Conservation (phyloP, 1,140 invertebrate species). For the Heterodera carotae region DNA sequence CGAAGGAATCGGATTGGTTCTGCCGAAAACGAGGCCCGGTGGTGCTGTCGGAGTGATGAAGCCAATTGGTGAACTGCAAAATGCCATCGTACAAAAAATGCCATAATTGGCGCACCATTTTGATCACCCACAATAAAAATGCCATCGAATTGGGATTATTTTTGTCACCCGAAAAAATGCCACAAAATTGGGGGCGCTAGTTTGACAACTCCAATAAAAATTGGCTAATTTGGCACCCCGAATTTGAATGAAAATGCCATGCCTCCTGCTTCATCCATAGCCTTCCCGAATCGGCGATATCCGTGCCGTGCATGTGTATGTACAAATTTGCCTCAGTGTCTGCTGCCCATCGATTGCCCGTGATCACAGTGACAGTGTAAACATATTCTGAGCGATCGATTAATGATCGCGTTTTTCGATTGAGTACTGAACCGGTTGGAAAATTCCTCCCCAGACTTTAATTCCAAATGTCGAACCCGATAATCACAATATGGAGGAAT, state of each 20-base stretch:
- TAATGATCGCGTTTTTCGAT: no score
- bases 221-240: not conserved
- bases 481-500: no score
- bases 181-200: no score
- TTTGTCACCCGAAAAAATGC: no score
- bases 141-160: no score
- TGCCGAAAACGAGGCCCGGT: slow-evolving; percentile 40
- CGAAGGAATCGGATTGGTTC: slow-evolving; percentile 44
- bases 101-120: not conserved
- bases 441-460: no score
- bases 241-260: slow-evolving; percentile 3
- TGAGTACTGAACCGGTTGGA: no score
- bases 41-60: slow-evolving; percentile 45
- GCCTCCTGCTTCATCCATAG: slow-evolving; percentile 44
- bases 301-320: slow-evolving; percentile 35
- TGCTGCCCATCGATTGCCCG: slow-evolving; percentile 54
- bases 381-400: slow-evolving; percentile 35
- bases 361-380: slow-evolving; percentile 48
- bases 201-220: no score
- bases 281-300: slow-evolving; percentile 33
- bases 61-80: slow-evolving; percentile 53
- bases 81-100: slow-evolving; percentile 19
- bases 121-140: not conserved
- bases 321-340: slow-evolving; percentile 52
- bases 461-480: no score